These are phyloP conservation scores for Tethea ocularis DNA, from an alignment of 2,888 invertebrate species.

Conservation along the genomic window DNA sequence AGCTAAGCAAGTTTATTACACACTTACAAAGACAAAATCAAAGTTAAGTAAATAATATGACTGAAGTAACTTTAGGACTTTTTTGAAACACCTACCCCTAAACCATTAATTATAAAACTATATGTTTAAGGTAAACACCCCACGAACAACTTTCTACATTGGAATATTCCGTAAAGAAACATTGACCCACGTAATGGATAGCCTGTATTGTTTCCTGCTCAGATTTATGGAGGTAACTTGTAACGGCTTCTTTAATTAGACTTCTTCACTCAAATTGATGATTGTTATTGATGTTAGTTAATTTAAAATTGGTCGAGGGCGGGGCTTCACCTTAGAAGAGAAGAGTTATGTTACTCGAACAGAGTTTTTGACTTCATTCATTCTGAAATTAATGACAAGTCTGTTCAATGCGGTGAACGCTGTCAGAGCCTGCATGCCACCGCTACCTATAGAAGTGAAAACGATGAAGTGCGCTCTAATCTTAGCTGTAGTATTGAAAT, in stretches of 20 bases:
- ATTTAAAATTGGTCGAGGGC: slow-evolving; percentile 61
- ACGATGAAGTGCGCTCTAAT: slow-evolving; percentile 47
- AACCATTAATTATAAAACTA: slow-evolving; percentile 76
- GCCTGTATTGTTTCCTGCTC: slow-evolving; percentile 77
- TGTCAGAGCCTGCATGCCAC: slow-evolving; percentile 12
- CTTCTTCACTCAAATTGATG: slow-evolving; percentile 81
- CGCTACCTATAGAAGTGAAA: slow-evolving; percentile 34
- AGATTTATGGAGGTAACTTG: slow-evolving; percentile 83
- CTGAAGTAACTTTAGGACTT: slow-evolving; percentile 53
- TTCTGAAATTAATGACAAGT: slow-evolving; percentile 22
- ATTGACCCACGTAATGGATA: slow-evolving; percentile 76
- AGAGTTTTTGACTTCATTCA: slow-evolving; percentile 20
- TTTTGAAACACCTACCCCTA: slow-evolving; percentile 61
- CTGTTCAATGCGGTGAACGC: slow-evolving; percentile 18
- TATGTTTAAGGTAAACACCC: slow-evolving; percentile 63
- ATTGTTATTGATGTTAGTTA: slow-evolving; percentile 78
- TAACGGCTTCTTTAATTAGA: slow-evolving; percentile 83
- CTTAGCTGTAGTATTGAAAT: slow-evolving; percentile 58
- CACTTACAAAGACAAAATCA: slow-evolving; percentile 17
- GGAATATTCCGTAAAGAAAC: slow-evolving; percentile 75
- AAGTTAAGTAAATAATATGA: slow-evolving; percentile 58
- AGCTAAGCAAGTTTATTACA: slow-evolving; percentile 10
- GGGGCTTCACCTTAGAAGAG: slow-evolving; percentile 50
- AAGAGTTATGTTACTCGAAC: slow-evolving; percentile 28
- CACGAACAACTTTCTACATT: slow-evolving; percentile 75